These are phyloP conservation scores for Embidobia sp. DNA, from an alignment of 2,888 invertebrate genomes.

Conservation along the genomic window DNA sequence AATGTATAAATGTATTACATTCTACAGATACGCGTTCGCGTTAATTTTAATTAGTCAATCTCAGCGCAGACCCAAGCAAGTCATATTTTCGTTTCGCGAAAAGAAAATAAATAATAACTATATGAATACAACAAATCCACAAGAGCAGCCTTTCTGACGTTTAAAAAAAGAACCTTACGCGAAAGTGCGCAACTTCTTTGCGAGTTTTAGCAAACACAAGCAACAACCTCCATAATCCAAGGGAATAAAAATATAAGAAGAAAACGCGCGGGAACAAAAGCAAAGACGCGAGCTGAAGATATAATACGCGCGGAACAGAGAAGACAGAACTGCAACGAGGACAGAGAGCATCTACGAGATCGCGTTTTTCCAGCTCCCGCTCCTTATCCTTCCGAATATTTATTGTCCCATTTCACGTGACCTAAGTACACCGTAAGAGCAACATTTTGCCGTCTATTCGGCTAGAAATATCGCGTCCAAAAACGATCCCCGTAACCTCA, in stretches of 20 bases:
- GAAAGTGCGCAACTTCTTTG: slow-evolving; percentile 24
- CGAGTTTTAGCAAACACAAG: slow-evolving; percentile 48
- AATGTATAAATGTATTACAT: too few relatives aligned
- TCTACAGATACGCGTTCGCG: too few relatives aligned
- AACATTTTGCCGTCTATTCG: slow-evolving; percentile 70
- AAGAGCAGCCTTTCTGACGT: not conserved
- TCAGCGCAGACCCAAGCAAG: too few relatives aligned
- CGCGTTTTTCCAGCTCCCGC: slow-evolving; percentile 37
- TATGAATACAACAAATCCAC: too few relatives aligned
- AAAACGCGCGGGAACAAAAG: slow-evolving; percentile 30
- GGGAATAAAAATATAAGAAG: slow-evolving; percentile 34
- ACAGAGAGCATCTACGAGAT: slow-evolving; percentile 28
- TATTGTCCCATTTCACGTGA: slow-evolving; percentile 73
- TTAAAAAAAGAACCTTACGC: not conserved
- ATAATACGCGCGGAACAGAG: slow-evolving; percentile 31
- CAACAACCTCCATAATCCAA: slow-evolving; percentile 46
- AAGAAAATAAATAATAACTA: too few relatives aligned
- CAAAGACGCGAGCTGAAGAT: slow-evolving; percentile 20
- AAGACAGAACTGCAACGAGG: too few relatives aligned
- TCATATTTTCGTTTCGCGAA: too few relatives aligned
- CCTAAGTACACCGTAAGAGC: slow-evolving; percentile 72
- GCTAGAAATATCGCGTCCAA: slow-evolving; percentile 57
- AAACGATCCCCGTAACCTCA: slow-evolving; percentile 33
- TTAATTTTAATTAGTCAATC: too few relatives aligned
- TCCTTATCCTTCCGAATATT: slow-evolving; percentile 71